These are phyloP conservation scores for Rhagonycha fulva DNA, from an alignment of 2,888 invertebrate genomes.

Conservation along the genomic window DNA sequence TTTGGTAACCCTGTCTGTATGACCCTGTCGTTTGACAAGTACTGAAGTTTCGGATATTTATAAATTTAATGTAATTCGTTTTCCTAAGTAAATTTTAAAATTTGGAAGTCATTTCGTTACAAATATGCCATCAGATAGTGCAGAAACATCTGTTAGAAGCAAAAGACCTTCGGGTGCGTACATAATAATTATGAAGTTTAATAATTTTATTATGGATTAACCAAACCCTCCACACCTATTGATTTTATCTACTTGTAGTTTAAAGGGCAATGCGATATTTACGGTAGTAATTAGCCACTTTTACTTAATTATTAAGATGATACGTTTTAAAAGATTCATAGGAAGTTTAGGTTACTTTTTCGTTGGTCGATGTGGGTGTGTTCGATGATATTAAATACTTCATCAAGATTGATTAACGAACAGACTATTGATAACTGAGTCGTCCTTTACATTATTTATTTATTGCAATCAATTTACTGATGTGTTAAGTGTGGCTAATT, in stretches of 20 bases:
- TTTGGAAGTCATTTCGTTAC: background rate
- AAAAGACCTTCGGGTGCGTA: conserved; percentile 62
- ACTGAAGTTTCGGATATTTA: background rate
- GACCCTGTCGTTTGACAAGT: background rate
- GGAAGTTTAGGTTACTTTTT: background rate
- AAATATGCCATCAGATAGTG: conserved; percentile 51
- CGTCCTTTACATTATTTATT: background rate
- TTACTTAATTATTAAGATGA: background rate
- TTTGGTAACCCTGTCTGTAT: background rate
- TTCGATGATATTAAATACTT: background rate
- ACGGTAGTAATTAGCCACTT: background rate
- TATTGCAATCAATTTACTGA: background rate
- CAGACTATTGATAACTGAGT: background rate
- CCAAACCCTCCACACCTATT: conserved; percentile 6
- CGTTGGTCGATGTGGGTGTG: background rate
- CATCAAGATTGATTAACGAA: background rate
- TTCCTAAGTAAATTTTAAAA: background rate
- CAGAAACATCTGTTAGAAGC: conserved; percentile 55
- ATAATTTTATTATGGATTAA: conserved; percentile 3
- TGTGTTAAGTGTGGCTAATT: background rate
- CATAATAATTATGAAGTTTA: background rate
- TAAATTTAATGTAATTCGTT: background rate
- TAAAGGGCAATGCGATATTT: background rate
- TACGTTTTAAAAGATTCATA: background rate
- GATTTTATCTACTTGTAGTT: background rate